Evolutionary conservation across 1,140 invertebrate genomes (phyloP), one percentile per base, ranked within the genome.

Genomic region (Orussus abietinus): DNA sequence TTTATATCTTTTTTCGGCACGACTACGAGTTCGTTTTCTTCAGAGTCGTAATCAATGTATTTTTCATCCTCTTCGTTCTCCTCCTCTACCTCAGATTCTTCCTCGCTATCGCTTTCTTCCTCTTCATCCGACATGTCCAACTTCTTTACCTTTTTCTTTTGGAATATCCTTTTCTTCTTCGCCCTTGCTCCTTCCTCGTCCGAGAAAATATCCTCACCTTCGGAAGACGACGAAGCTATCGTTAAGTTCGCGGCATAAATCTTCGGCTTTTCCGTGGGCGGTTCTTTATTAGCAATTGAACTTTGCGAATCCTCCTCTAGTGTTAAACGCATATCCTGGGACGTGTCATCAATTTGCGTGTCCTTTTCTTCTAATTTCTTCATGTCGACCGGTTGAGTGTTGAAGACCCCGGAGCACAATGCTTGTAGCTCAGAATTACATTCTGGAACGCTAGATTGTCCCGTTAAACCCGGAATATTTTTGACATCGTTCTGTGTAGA

Each of bases 21-120:
- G 15, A 71, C 37, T 26, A 69, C 57, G 48, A 84, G 75, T 71
- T 86, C 84, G 66, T 88, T 86, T 59, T 88, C 85, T 58, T 87
- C 84, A 0, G 85, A 87, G 66, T 88, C 84, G 62, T 85, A 85
- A 49, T 81, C 79, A 9, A 84, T 65, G 38, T 76, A 66, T 47
- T 75, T 64, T 33, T 75, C 71, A 0, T 66, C 62, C 4, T 66
- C 49, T 13, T 48, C 41, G 6, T 39, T 25, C 13, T 41, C 47
- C n/a, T 43, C 36, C 53, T 59, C 50, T 34, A 42, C 42, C 40
- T 58, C 48, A 20, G 69, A 60, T 6, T 71, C 59, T 19, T 69
- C 59, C 3, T 57, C 51, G 4, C 59, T 55, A 45, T 63, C 57
- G 33, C 50, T 60, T 17, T 48, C 48, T 42, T 69, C 61, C 33